Evolutionary conservation across 2,888 invertebrate species (phyloP).

Genomic region (Liopterus haemorrhoidalis): DNA sequence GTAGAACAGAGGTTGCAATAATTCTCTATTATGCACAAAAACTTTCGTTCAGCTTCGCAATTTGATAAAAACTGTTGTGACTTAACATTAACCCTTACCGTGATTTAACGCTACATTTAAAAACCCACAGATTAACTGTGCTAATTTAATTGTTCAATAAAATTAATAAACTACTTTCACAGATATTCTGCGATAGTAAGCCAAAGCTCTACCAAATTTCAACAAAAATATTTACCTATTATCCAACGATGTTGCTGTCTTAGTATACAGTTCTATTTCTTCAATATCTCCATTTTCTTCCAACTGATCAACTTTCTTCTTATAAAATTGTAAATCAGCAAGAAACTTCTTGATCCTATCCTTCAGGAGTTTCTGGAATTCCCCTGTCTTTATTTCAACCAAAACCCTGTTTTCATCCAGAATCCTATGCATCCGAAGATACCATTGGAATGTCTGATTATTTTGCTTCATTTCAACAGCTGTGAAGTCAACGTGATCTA

Average conservation of each 20-base stretch:
- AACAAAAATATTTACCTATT: conserved; percentile 47
- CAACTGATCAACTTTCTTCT: conserved; percentile 75
- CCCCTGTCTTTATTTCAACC: conserved; percentile 72
- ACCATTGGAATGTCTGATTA: conserved; percentile 83
- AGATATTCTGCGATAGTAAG: neutral
- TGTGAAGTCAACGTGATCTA: conserved; percentile 73
- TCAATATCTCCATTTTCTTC: conserved; percentile 82
- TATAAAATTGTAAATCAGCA: conserved; percentile 74
- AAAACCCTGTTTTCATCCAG: conserved; percentile 78
- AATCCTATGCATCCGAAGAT: conserved; percentile 70
- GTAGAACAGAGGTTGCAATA: too few relatives aligned
- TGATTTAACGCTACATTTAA: too few relatives aligned
- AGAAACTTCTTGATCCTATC: conserved; percentile 74
- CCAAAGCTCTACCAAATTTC: neutral
- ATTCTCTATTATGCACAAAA: too few relatives aligned
- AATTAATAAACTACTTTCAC: neutral
- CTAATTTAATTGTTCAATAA: too few relatives aligned
- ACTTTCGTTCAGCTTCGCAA: too few relatives aligned
- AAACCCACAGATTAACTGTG: too few relatives aligned
- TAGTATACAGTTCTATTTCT: conserved; percentile 74
- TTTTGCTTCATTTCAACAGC: conserved; percentile 85
- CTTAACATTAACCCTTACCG: too few relatives aligned
- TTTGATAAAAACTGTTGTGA: too few relatives aligned
- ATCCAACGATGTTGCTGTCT: conserved; percentile 74
- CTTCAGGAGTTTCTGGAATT: conserved; percentile 78